Conservation (phyloP, 2,888 invertebrate species). For the Omphaloscelis lunosa region DNA sequence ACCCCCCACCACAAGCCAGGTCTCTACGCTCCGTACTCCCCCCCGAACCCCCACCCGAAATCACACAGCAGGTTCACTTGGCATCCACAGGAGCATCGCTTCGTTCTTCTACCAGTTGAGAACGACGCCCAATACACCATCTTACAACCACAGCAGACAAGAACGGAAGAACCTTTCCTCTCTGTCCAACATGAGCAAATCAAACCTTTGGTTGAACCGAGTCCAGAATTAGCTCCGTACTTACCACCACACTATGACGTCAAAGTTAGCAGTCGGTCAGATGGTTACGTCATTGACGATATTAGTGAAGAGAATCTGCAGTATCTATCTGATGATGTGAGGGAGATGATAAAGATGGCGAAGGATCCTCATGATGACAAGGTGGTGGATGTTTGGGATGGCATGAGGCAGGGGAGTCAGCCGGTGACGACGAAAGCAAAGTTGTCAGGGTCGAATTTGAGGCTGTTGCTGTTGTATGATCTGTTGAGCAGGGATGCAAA, state of each 20-base stretch:
- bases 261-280: conserved; percentile 79
- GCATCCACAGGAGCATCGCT: conserved; percentile 74
- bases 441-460: conserved; percentile 90
- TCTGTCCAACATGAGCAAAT: conserved; percentile 81
- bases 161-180: conserved; percentile 80
- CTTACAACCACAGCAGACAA: conserved; percentile 79
- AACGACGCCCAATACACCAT: conserved; percentile 83
- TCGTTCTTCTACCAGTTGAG: conserved; percentile 83
- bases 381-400: conserved; percentile 83
- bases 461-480: conserved; percentile 91
- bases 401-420: conserved; percentile 77
- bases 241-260: conserved; percentile 82
- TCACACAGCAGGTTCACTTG: conserved; percentile 75
- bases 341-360: conserved; percentile 85
- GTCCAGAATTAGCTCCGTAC: conserved; percentile 74
- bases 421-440: conserved; percentile 87
- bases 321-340: conserved; percentile 83
- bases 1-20: conserved; percentile 89
- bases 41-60: conserved; percentile 87
- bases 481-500: conserved; percentile 92
- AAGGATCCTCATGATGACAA: conserved; percentile 81
- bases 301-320: conserved; percentile 84
- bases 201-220: conserved; percentile 83
- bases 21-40: conserved; percentile 88
- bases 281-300: conserved; percentile 78